These are phyloP conservation scores for Lutraria rhynchaena DNA, from an alignment of 1,140 invertebrate genomes.

Conservation along the genomic window DNA sequence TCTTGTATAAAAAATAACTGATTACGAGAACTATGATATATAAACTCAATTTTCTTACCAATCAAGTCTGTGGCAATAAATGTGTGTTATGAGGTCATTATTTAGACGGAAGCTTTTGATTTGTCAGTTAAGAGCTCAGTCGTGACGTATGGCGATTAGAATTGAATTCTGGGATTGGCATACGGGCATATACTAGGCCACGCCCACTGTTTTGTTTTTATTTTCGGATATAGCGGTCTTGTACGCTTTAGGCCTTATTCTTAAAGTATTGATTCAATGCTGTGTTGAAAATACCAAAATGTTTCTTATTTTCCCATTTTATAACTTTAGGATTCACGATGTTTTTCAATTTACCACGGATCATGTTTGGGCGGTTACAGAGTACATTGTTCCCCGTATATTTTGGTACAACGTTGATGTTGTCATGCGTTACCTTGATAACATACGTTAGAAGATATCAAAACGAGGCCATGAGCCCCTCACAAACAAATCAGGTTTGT, in stretches of 20 bases:
- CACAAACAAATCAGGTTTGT: conserved; percentile 44
- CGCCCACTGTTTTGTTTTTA: no score
- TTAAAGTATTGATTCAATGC: no score
- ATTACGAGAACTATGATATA: background rate
- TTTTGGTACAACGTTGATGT: conserved; percentile 25
- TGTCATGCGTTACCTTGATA: conserved; percentile 39
- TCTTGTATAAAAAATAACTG: background rate
- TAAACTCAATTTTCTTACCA: background rate
- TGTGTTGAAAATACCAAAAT: no score
- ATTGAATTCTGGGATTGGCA: no score
- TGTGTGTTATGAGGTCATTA: background rate
- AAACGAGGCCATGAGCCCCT: conserved; percentile 4
- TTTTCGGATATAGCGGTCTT: no score
- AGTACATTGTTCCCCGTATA: conserved; percentile 50
- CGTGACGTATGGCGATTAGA: no score
- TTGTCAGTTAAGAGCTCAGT: no score
- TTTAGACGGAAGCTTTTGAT: background rate
- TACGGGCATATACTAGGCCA: no score
- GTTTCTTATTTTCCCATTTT: background rate
- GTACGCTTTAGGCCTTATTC: no score
- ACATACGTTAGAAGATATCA: conserved; percentile 22
- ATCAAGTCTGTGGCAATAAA: background rate
- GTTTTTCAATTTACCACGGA: conserved; percentile 45
- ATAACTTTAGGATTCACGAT: conserved; percentile 49
- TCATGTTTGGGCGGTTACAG: conserved; percentile 47